Base-by-base conservation (phyloP, 2,888 invertebrate genomes). In the Sarcophaga caerulescens region DNA sequence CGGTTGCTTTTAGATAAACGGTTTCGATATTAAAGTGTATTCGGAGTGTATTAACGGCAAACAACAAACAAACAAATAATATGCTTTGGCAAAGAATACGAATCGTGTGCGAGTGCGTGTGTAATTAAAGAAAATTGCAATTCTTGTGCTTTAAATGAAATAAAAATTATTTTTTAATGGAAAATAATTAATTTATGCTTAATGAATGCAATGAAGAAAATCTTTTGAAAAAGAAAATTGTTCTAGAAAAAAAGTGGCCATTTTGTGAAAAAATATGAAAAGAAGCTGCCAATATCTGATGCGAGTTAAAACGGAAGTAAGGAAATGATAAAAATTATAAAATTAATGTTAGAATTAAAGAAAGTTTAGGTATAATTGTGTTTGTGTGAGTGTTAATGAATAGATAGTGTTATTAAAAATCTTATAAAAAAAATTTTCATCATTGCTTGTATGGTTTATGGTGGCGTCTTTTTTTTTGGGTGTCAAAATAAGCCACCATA, bases 1-100 rank as follows among this genome's bases (percentile, higher is more conserved):
- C 74, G 85, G 85, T 76, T 86, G 83, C 83, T 60, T 60, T 52
- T 70, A 23, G 3, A 19, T 17, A 73, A 86, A 4, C 73, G 69
- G 25, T 63, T 59, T 63, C 14, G 59, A 68, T 70, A 60, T 74
- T 23, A 21, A 45, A 62, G 77, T 21, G 77, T 21, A 52, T 52
- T 52, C 12, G 17, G 52, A 52, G 52, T 52, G 52, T 52, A 14
- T 52, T 52, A 52, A 52, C 17, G 17, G 52, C 4, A 52, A 52
- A 52, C 12, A 52, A 52, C 10, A 35, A 35, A 35, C 35, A 35
- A 35, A 35, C 35, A 35, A 25, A 25, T 35, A 35, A 35, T 35
- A 35, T 35, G 17, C 52, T 52, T 52, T 52, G 52, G 17, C 14
- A 35, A 35, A 12, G 5, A 52, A 52, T 52, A 52, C 52, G 52